Conservation (phyloP, 1,140 invertebrate genomes). For the Brachionus manjavacas region DNA sequence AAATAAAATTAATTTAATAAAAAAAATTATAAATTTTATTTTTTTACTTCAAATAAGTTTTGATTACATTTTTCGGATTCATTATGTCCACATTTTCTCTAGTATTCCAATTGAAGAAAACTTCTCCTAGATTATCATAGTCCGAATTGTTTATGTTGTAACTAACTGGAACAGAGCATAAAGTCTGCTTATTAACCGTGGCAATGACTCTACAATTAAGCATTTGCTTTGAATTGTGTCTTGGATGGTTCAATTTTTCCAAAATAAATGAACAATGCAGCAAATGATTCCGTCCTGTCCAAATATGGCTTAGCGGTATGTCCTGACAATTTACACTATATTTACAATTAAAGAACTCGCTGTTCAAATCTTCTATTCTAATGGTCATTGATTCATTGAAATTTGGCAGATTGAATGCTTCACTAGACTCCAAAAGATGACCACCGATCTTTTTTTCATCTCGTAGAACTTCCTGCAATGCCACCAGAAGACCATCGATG, state of each 20-base stretch:
- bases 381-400: neutral
- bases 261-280: constrained; percentile 28
- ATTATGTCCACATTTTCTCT: neutral
- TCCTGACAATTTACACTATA: constrained; percentile 20
- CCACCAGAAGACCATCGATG: neutral
- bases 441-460: constrained; percentile 38
- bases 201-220: neutral
- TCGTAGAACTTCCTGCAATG: constrained; percentile 19
- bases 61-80: constrained; percentile 14
- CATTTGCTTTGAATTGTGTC: neutral
- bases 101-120: neutral
- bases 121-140: neutral
- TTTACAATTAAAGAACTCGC: constrained; percentile 14
- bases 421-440: constrained; percentile 12
- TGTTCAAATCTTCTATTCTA: constrained; percentile 10
- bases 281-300: constrained; percentile 25
- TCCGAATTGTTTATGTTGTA: neutral
- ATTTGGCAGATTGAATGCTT: neutral
- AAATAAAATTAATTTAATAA: neutral
- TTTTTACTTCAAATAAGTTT: neutral
- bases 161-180: neutral
- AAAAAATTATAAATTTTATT: neutral
- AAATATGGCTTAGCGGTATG: constrained; percentile 31
- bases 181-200: neutral
- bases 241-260: neutral